Percentiles rank a stretch among this genome's conserved stretches.
Conservation (phyloP, 2,797 vertebrate genomes). For the Dryobates pubescens region DNA sequence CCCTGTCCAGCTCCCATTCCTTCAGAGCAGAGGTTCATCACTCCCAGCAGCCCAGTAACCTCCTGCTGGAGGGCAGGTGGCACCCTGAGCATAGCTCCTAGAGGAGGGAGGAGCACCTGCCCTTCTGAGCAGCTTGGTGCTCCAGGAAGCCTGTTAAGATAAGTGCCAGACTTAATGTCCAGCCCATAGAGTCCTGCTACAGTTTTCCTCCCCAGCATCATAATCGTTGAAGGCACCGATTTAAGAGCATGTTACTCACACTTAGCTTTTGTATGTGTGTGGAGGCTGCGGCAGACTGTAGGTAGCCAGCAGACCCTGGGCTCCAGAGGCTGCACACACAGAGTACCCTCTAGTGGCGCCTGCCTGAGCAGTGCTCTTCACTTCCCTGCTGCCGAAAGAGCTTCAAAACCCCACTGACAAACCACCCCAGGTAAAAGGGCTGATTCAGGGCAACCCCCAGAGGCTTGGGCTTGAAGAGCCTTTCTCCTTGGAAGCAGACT, state of each 20-base stretch:
- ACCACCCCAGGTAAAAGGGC: neutral
- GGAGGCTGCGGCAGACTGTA: neutral
- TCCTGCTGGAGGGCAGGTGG: neutral
- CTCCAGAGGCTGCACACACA: fast-evolving
- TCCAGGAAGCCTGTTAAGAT: neutral
- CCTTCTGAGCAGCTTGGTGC: neutral
- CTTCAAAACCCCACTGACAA: neutral
- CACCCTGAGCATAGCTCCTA: neutral
- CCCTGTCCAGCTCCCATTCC: neutral
- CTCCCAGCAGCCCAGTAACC: neutral
- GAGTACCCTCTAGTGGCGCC: constrained; percentile 52
- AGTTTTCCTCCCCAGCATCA: fast-evolving
- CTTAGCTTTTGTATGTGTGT: neutral
- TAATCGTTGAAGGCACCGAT: neutral
- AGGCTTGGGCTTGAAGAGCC: neutral
- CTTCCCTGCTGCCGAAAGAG: neutral
- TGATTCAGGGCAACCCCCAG: neutral
- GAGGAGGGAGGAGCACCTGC: neutral
- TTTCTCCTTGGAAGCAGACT: neutral
- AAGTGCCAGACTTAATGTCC: neutral
- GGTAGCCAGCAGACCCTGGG: neutral
- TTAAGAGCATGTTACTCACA: neutral
- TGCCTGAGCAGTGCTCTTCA: neutral
- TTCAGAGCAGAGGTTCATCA: neutral
- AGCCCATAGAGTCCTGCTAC: neutral